phyloP scores from a whole-genome alignment of 2,797 vertebrate species.

The Clarias fuscus region DNA sequence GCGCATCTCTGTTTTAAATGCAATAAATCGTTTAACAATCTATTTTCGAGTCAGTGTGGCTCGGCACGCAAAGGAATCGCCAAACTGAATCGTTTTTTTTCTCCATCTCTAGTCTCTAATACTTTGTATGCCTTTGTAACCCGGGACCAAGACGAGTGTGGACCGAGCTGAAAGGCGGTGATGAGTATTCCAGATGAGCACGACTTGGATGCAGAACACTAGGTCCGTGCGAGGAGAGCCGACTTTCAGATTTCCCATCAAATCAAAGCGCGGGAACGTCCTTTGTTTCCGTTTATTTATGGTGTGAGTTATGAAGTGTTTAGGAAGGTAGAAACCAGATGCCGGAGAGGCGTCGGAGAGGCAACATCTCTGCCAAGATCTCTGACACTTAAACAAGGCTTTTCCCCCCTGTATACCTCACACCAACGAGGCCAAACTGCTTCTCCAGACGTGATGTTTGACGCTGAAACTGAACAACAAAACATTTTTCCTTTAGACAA shows the following conservation, averaged over 20 bases:
- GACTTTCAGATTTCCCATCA: background rate
- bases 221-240: background rate
- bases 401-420: constrained; percentile 52
- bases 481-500: constrained; percentile 64
- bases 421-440: constrained; percentile 64
- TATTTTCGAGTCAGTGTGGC: no score
- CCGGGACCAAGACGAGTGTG: no score
- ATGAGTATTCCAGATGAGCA: constrained; percentile 11
- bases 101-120: background rate
- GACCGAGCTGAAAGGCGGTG: background rate
- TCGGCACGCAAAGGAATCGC: no score
- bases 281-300: constrained; percentile 41
- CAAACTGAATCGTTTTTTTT: no score
- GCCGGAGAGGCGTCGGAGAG: constrained; percentile 41
- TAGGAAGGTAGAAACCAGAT: constrained; percentile 49
- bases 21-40: no score
- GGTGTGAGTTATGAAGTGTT: constrained; percentile 43
- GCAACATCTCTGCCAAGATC: constrained; percentile 38
- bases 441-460: constrained; percentile 73
- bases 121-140: background rate
- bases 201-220: background rate
- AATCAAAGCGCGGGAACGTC: constrained; percentile 22
- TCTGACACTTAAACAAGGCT: constrained; percentile 59
- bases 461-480: constrained; percentile 58
- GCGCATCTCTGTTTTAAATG: no score